These are phyloP conservation scores for Dryoscopus gambensis DNA, from an alignment of 2,113 vertebrate genomes.

Conservation along the genomic window DNA sequence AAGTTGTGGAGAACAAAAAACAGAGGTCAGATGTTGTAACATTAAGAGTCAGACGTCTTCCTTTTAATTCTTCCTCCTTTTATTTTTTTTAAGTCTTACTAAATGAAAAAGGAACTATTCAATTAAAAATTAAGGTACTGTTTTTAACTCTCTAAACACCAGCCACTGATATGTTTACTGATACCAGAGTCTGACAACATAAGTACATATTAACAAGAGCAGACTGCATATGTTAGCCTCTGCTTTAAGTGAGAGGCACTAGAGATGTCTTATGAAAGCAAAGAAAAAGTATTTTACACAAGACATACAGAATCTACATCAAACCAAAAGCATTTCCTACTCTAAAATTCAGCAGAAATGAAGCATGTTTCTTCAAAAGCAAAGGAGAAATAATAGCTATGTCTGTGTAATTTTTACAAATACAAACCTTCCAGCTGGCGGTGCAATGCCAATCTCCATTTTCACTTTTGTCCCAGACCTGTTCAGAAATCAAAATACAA, in stretches of 20 bases:
- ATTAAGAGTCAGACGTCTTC: not conserved
- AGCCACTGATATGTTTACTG: not conserved
- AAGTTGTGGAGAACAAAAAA: not conserved
- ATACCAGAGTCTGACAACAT: not conserved
- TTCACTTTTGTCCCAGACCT: conserved; percentile 99
- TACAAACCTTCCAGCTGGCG: conserved; percentile 95
- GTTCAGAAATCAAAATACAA: conserved; percentile 19
- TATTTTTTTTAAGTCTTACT: not conserved
- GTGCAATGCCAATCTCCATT: conserved; percentile 96
- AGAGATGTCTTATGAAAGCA: not conserved
- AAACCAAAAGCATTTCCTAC: not conserved
- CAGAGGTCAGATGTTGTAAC: not conserved
- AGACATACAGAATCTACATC: not conserved
- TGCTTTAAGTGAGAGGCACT: not conserved
- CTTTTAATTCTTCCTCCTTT: rapidly evolving
- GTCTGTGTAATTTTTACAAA: not conserved
- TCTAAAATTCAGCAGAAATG: not conserved
- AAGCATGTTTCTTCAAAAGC: not conserved
- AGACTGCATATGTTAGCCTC: not conserved
- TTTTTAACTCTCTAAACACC: not conserved
- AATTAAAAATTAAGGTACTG: not conserved
- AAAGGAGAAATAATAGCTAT: not conserved
- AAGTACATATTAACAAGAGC: not conserved
- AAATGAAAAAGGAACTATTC: not conserved
- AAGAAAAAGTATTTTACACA: not conserved